phyloP scores from a whole-genome alignment of 2,888 invertebrate species.

The Micropterix aruncella region DNA sequence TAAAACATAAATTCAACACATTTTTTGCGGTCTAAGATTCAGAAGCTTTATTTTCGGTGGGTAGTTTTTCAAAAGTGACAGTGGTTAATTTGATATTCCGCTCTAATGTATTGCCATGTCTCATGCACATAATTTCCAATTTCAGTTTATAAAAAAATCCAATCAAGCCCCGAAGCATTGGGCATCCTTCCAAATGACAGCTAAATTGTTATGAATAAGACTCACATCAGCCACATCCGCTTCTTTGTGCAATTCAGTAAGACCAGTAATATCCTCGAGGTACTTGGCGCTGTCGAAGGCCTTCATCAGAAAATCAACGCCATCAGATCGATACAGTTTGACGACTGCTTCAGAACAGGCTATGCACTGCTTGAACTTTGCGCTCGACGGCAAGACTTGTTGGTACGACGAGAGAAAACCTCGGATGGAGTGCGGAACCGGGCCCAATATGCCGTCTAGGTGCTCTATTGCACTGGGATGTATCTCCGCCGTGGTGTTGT shows the following conservation, averaged over 20 bases:
- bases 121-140: too few species aligned
- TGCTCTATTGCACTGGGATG: conserved; percentile 20
- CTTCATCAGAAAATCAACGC: conserved; percentile 59
- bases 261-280: conserved; percentile 76
- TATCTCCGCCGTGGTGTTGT: conserved; percentile 26
- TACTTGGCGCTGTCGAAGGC: conserved; percentile 70
- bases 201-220: conserved; percentile 10
- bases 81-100: too few species aligned
- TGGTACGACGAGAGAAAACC: conserved; percentile 78
- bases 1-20: too few species aligned
- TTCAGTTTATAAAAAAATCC: too few species aligned
- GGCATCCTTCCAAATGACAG: too few species aligned
- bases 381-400: conserved; percentile 71
- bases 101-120: too few species aligned
- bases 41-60: too few species aligned
- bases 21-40: too few species aligned
- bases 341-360: conserved; percentile 64
- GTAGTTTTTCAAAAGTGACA: too few species aligned
- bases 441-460: conserved; percentile 56
- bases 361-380: conserved; percentile 80
- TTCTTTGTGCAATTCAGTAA: conserved; percentile 46
- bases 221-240: conserved; percentile 45
- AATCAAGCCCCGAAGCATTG: too few species aligned
- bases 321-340: conserved; percentile 27
- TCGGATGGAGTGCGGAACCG: conserved; percentile 85